Conservation (phyloP, 2,113 vertebrate genomes). For the Echinops telfairi region DNA sequence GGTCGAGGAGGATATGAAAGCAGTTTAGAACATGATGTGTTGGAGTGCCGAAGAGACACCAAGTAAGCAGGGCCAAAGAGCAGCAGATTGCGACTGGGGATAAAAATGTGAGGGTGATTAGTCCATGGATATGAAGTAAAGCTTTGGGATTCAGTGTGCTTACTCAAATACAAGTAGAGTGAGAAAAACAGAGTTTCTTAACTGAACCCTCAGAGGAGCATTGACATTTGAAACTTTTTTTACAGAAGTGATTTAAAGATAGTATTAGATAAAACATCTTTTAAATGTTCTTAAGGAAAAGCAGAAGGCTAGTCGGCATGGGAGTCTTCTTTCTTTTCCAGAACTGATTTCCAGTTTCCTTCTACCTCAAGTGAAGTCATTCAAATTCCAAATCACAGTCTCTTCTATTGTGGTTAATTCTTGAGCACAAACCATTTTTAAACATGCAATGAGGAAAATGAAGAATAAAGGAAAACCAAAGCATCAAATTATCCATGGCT, state of each 20-base stretch:
- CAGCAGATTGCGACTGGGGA: not conserved
- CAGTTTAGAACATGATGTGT: not conserved
- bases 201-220: not conserved
- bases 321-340: conserved; percentile 56
- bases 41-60: not conserved
- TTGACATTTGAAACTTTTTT: not conserved
- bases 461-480: conserved; percentile 69
- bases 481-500: conserved; percentile 74
- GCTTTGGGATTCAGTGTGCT: not conserved
- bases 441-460: conserved; percentile 63
- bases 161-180: not conserved
- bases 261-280: conserved; percentile 56
- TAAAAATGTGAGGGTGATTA: not conserved
- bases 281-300: conserved; percentile 20
- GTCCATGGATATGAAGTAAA: not conserved
- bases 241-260: conserved; percentile 49
- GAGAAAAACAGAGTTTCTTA: not conserved
- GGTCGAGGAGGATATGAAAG: not conserved
- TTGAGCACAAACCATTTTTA: conserved; percentile 69
- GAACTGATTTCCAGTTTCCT: conserved; percentile 63
- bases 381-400: conserved; percentile 63
- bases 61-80: not conserved
- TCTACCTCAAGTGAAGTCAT: conserved; percentile 70
- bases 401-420: conserved; percentile 73
- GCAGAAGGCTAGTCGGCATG: conserved; percentile 5